Evolutionary conservation across 2,113 vertebrate species (phyloP).

Genomic region (Struthidea cinerea): DNA sequence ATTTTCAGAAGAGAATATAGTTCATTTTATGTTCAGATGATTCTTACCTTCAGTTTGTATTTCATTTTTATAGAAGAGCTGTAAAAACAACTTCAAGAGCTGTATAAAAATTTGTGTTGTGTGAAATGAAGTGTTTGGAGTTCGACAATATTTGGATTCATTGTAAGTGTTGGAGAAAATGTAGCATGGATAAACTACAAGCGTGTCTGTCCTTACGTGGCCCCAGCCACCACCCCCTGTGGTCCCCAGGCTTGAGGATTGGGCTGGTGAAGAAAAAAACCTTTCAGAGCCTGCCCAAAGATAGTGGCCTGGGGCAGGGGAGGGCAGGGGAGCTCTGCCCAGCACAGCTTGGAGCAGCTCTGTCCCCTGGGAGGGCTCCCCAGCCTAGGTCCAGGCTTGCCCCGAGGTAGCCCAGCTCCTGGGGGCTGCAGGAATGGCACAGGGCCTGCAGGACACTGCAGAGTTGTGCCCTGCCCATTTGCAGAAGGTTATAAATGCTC

Average conservation of each 20-base stretch:
- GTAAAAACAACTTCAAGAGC: neutral
- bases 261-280: neutral
- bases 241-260: neutral
- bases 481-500: neutral
- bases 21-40: neutral
- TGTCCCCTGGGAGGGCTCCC: neutral
- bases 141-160: neutral
- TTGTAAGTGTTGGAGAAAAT: neutral
- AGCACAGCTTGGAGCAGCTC: neutral
- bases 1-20: neutral
- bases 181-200: neutral
- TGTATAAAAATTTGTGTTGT: neutral
- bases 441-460: accelerated
- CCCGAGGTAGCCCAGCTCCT: neutral
- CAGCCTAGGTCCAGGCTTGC: neutral
- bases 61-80: neutral
- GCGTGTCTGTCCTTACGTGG: neutral
- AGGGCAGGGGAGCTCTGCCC: neutral
- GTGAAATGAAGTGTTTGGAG: neutral
- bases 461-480: neutral
- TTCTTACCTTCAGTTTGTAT: neutral
- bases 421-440: neutral
- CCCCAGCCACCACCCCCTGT: neutral
- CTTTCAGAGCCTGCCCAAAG: neutral
- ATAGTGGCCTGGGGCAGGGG: neutral